Base-by-base conservation (phyloP, 2,888 invertebrate genomes). In the Ommatoiulus sabulosus region DNA sequence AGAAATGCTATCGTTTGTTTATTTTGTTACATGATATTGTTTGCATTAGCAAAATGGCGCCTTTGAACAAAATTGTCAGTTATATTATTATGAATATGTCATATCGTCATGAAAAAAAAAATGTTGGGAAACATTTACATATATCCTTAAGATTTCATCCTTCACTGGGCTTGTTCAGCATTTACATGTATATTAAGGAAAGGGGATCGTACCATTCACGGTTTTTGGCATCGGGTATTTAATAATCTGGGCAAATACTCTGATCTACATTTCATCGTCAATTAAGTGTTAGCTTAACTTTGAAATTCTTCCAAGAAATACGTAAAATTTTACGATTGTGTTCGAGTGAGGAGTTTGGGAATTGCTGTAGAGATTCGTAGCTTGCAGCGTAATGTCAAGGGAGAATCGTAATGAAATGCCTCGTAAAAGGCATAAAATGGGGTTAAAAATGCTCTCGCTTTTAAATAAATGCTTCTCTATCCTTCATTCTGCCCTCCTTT, bases 381-480 rank as follows among this genome's bases (percentile, higher is more conserved):
- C 48, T 12, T 48, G 48, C 12, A 12, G n/a, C n/a, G n/a, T 63
- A 3, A n/a, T 63, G n/a, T 63, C n/a, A 63, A 63, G 63, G n/a
- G 63, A n/a, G 63, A 63, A n/a, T 63, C 63, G 63, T 63, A 63
- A 63, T 63, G 63, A 63, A 63, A 63, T 63, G 63, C 63, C 63
- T 63, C 63, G 63, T 63, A 63, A 63, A 63, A 63, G n/a, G 63
- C 63, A 63, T 63, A 63, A 63, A 63, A 63, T n/a, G 63, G 63
- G 63, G 63, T 63, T 63, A 63, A 63, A 63, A 63, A 63, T n/a
- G 63, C 63, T 63, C 63, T 63, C 63, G 17, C 63, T 63, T 63
- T 63, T 63, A 63, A 63, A 63, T 63, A 63, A 63, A 63, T 63
- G 63, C 63, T 63, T n/a, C 63, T n/a, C 63, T n/a, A 63, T 63